These are phyloP conservation scores for Halichoeres trimaculatus DNA, from an alignment of 2,113 vertebrate species.

Conservation along the genomic window DNA sequence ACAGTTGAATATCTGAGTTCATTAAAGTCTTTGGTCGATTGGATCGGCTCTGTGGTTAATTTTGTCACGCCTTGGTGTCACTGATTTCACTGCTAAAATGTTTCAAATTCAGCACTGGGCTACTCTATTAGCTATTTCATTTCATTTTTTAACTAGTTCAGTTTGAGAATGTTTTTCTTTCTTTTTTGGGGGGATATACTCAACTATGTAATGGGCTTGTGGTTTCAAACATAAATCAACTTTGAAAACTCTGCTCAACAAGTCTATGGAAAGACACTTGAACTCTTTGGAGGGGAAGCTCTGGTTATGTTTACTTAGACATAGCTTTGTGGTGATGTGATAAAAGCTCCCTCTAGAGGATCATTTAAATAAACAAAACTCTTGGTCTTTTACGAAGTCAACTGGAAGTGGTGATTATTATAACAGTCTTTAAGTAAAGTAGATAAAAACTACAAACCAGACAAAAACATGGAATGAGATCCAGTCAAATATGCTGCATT, in stretches of 20 bases:
- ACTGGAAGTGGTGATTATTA: slow-evolving; percentile 20
- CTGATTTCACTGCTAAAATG: background rate
- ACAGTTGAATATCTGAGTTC: slow-evolving; percentile 17
- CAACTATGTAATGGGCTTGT: background rate
- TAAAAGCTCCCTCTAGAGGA: slow-evolving; percentile 1
- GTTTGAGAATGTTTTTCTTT: background rate
- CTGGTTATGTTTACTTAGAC: no score
- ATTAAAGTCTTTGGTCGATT: slow-evolving; percentile 61
- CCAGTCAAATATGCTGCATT: slow-evolving; percentile 37
- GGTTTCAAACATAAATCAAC: no score
- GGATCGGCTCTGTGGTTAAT: slow-evolving; percentile 27
- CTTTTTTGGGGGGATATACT: background rate
- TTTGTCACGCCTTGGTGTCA: background rate
- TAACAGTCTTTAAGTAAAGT: slow-evolving; percentile 78
- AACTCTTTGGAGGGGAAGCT: background rate
- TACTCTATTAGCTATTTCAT: background rate
- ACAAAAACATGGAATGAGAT: slow-evolving; percentile 45
- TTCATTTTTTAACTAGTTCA: background rate
- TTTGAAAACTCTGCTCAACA: background rate
- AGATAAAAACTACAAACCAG: slow-evolving; percentile 16
- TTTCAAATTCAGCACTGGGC: background rate
- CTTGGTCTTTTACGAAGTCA: slow-evolving; percentile 1
- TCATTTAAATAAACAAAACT: slow-evolving; percentile 44
- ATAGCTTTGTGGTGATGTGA: slow-evolving; percentile 8
- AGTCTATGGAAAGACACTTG: background rate